Base-by-base conservation (phyloP, 2,888 invertebrate genomes). In the Andricus curvator region DNA sequence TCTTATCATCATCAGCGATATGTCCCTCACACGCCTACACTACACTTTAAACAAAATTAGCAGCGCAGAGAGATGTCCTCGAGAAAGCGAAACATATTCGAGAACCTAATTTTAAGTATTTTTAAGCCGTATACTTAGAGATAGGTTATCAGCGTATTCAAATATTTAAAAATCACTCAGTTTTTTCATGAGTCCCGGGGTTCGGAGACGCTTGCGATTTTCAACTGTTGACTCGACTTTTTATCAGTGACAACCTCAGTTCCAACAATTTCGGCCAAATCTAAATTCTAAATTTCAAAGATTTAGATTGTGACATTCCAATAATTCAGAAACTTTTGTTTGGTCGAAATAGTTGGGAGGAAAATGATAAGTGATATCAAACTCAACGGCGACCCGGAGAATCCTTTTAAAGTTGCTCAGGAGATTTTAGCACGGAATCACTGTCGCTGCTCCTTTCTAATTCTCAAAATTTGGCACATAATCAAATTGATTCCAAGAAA, bases 151-250 rank as follows among this genome's bases (percentile, higher is more conserved):
- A 51, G 29, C 70, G 70, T 48, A 44, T 60, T 60, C 13, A 62
- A 56, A 62, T 62, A 62, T 62, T 62, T 51, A 56, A 51, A 51
- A 70, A 56, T 51, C 25, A 48, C 20, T 20, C 29, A 51, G 48
- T 67, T 67, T 70, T 11, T 29, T 70, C 17, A 84, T 83, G 85
- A 82, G 83, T 86, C 84, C 85, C 80, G 81, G 82, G 85, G 84
- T 83, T 83, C 81, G 80, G 82, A 85, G 83, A 81, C 66, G 81
- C 81, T 87, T 83, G 86, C 86, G 86, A 88, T 88, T 89, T 89
- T 88, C 88, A 88, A 90, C 88, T 88, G 89, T 88, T 85, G 81
- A 82, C 78, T 78, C 56, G 67, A 65, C 65, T 66, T 68, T 64
- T 79, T 64, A 70, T 29, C 77, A 51, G 51, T 70, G 65, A 51